Evolutionary conservation across 2,797 vertebrate genomes (phyloP).

Genomic region (Pangasius krempfi): DNA sequence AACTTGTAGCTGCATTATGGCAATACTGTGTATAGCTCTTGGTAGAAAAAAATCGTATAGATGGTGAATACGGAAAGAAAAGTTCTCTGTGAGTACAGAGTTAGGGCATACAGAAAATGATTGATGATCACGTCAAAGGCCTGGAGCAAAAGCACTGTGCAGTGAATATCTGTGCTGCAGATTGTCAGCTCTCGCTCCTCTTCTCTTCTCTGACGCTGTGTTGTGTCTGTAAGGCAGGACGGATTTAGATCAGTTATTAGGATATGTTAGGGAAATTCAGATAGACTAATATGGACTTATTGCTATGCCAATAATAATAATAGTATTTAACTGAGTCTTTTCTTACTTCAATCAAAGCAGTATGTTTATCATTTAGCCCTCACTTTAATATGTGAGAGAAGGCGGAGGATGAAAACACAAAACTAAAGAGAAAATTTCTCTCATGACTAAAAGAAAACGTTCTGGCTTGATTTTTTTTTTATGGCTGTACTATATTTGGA

Average conservation of each 20-base stretch:
- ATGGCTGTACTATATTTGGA: not conserved
- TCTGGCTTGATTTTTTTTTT: not conserved
- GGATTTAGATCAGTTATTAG: not conserved
- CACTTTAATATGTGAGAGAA: not conserved
- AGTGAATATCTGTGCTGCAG: constrained; percentile 5
- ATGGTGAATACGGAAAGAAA: not conserved
- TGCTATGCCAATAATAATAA: not conserved
- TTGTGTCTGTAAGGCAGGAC: not conserved
- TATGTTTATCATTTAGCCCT: not conserved
- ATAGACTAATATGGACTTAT: not conserved
- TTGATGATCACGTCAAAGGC: not conserved
- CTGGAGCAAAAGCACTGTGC: constrained; percentile 11
- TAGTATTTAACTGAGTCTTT: not conserved
- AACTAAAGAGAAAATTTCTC: not conserved
- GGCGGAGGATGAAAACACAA: not conserved
- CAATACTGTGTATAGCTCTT: not conserved
- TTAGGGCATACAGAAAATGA: constrained; percentile 6
- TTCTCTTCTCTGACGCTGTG: not conserved
- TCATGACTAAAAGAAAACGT: not conserved
- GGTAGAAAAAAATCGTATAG: not conserved
- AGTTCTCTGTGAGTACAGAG: not conserved
- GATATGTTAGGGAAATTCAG: not conserved
- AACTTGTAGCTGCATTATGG: not conserved
- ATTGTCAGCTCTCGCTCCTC: not conserved
- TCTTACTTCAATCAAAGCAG: not conserved